Evolutionary conservation across 2,888 invertebrate species (phyloP).

Genomic region (Eudasyphora cyanicolor): DNA sequence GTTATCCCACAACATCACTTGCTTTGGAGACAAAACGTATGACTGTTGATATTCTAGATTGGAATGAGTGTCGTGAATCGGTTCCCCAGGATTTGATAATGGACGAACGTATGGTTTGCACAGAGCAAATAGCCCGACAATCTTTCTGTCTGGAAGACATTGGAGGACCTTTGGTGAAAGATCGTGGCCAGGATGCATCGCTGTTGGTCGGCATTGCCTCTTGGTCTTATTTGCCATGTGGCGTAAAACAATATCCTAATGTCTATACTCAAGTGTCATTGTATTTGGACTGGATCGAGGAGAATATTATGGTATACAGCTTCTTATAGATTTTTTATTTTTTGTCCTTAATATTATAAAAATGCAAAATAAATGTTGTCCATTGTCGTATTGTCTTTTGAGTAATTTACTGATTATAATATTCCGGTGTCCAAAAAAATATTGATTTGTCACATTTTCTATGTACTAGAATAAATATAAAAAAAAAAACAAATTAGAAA

Average conservation of each 20-base stretch:
- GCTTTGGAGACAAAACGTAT: not conserved
- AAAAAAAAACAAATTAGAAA: no score
- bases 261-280: constrained; percentile 10
- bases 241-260: constrained; percentile 20
- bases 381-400: no score
- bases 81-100: not conserved
- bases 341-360: no score
- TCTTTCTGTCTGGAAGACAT: constrained; percentile 3
- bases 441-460: no score
- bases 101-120: constrained; percentile 22
- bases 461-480: no score
- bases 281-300: constrained; percentile 16
- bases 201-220: constrained; percentile 22
- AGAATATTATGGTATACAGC: not conserved
- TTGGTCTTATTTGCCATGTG: constrained; percentile 15
- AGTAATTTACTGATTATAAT: no score
- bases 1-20: not conserved
- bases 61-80: constrained; percentile 1
- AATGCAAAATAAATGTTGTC: no score
- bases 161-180: constrained; percentile 7
- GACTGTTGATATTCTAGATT: not conserved
- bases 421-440: no score
- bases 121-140: constrained; percentile 5
- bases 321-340: no score
- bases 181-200: not conserved